These are phyloP conservation scores for Coelogynopora nodosa DNA, from an alignment of 2,888 invertebrate genomes.

Conservation along the genomic window DNA sequence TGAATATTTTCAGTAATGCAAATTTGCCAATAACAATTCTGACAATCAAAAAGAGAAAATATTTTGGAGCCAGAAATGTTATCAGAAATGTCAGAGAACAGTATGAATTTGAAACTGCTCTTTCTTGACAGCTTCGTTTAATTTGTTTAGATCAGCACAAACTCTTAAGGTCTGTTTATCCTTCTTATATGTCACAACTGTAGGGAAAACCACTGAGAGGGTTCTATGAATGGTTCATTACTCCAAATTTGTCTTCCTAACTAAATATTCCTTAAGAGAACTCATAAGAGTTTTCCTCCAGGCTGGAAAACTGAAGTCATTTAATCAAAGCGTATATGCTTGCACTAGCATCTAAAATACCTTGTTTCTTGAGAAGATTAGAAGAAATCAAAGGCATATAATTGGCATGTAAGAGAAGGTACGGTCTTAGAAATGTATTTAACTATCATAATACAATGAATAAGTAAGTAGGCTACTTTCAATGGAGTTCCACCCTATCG, in stretches of 20 bases:
- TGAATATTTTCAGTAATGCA: too few species aligned
- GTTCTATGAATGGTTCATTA: constrained; percentile 42
- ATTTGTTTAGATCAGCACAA: constrained; percentile 35
- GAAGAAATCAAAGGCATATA: neutral
- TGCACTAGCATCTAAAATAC: neutral
- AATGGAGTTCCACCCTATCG: constrained; percentile 15
- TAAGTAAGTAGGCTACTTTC: too few species aligned
- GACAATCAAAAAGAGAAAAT: constrained; percentile 18
- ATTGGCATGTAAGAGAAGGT: neutral
- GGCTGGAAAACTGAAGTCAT: constrained; percentile 10
- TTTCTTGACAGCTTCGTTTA: constrained; percentile 18
- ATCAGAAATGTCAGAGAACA: constrained; percentile 12
- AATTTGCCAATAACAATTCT: constrained; percentile 34
- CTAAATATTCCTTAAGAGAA: constrained; percentile 18
- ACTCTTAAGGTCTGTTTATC: constrained; percentile 15
- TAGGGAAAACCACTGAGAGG: constrained; percentile 39
- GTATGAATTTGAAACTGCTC: constrained; percentile 29
- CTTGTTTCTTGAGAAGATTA: constrained; percentile 25
- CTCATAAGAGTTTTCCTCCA: constrained; percentile 14
- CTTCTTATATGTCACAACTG: constrained; percentile 22
- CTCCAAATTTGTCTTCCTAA: constrained; percentile 19
- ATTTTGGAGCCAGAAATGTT: neutral
- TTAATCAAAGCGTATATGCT: neutral
- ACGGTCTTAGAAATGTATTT: neutral
- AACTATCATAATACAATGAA: too few species aligned